Base-by-base conservation (phyloP, 1,140 invertebrate genomes). In the Aradophagus sp. region DNA sequence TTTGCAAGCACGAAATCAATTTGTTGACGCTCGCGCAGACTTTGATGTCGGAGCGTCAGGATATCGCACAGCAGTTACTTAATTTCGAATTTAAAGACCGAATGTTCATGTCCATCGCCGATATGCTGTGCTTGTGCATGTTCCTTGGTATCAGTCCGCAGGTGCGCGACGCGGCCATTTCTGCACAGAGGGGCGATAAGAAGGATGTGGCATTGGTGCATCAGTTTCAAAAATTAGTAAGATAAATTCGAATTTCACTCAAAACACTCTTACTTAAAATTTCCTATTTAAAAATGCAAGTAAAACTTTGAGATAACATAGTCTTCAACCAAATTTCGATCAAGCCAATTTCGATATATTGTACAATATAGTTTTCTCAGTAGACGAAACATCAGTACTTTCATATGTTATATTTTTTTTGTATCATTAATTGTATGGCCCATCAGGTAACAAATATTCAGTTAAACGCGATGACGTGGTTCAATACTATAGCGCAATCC, bases 71-170 rank as follows among this genome's bases (percentile, higher is more conserved):
- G 63, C 72, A 86, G 69, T 77, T 89, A 12, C 74, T 87, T 41
- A 87, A 87, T 34, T 90, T 89, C 31, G 91, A 93, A 74, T 90
- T 91, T 63, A 91, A 91, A 35, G 95, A 97, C 71, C 87, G 96
- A 50, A 91, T 95, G 72, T 95, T 97, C 76, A 85, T 90, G 20
- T 90, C 93, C 0, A 89, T 97, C 14, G 90, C 91, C 1, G 97
- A 98, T 86, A 84, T 99, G 42, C 88, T 96, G 11, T 91, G 93
- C 45, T 87, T 97, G 31, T 94, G 92, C 75, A 93, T 96, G 86
- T 91, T 99, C 68, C 83, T 98, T 12, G 85, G 91, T 78, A 87
- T 96, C 69, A 89, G 93, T 75, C 90, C 93, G 7, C 84, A 92
- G 80, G 90, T 96, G 6, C 89, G 91, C 75, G 92, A 96, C 81